Conservation (phyloP, 2,888 invertebrate genomes). For the Rhabditophanes sp. region DNA sequence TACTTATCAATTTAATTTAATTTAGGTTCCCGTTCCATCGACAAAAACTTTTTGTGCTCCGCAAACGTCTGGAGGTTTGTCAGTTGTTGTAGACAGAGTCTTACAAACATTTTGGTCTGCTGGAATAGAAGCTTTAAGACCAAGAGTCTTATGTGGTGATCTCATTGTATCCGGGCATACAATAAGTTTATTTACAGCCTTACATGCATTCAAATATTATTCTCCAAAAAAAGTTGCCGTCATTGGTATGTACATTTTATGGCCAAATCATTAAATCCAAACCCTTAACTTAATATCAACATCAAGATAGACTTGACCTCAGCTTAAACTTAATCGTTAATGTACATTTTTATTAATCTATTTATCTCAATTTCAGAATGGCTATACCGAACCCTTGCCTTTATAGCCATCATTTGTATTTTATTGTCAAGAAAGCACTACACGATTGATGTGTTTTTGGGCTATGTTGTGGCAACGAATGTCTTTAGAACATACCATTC, state of each 20-base stretch:
- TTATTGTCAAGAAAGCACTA: constrained; percentile 38
- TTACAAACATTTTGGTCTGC: constrained; percentile 36
- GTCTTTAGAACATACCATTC: constrained; percentile 38
- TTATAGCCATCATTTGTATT: constrained; percentile 26
- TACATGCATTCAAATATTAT: constrained; percentile 26
- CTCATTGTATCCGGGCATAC: constrained; percentile 42
- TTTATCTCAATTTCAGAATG: constrained; percentile 16
- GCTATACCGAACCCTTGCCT: constrained; percentile 25
- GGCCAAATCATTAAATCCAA: no score
- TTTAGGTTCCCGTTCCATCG: constrained; percentile 39
- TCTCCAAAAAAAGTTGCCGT: constrained; percentile 27
- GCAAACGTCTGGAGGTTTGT: constrained; percentile 14
- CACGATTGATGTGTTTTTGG: constrained; percentile 33
- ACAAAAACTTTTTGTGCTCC: constrained; percentile 39
- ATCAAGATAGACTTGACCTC: no score
- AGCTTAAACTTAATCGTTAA: not conserved
- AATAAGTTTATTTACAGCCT: constrained; percentile 28
- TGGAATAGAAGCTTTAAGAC: constrained; percentile 28
- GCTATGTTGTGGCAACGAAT: constrained; percentile 27
- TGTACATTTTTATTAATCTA: no score
- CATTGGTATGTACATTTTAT: no score
- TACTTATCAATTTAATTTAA: no score
- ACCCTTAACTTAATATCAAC: no score
- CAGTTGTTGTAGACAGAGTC: constrained; percentile 16
- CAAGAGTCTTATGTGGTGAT: constrained; percentile 36